Percentiles rank a stretch among this genome's conserved stretches.
Conservation (phyloP, 2,797 vertebrate genomes). For the Melanotaenia maccullochi region DNA sequence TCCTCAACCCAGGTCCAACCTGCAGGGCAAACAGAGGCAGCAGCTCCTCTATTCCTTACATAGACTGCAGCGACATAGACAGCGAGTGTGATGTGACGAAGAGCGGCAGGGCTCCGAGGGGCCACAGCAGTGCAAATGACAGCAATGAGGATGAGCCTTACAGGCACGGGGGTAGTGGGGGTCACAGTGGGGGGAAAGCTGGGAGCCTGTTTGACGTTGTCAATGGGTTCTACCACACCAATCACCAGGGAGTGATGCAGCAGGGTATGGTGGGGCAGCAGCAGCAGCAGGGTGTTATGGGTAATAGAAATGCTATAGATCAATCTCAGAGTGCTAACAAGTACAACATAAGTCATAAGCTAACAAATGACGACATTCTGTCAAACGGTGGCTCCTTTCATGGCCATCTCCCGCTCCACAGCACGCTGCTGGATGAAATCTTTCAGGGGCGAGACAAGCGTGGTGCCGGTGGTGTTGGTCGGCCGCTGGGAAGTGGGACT, state of each 20-base stretch:
- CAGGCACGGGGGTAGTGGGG: slow-evolving; percentile 16
- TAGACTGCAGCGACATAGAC: slow-evolving; percentile 98
- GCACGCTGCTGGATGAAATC: slow-evolving; percentile 90
- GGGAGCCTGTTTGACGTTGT: slow-evolving; percentile 67
- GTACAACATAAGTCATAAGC: slow-evolving; percentile 81
- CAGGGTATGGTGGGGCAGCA: slow-evolving; percentile 50
- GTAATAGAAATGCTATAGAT: slow-evolving; percentile 68
- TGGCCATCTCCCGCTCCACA: slow-evolving; percentile 86
- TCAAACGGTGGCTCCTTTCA: slow-evolving; percentile 79
- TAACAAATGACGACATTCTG: slow-evolving; percentile 80
- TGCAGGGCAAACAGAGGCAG: slow-evolving; percentile 94
- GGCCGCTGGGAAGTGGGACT: slow-evolving; percentile 76
- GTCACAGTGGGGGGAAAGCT: slow-evolving; percentile 30
- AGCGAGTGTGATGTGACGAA: slow-evolving; percentile 91
- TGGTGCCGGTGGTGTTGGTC: slow-evolving; percentile 68
- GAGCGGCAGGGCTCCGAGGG: slow-evolving; percentile 79
- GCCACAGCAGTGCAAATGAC: slow-evolving; percentile 89
- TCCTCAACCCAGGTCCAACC: slow-evolving; percentile 97
- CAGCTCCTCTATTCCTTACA: slow-evolving; percentile 95
- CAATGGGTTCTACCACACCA: slow-evolving; percentile 84
- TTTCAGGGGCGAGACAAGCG: slow-evolving; percentile 81
- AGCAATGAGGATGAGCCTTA: slow-evolving; percentile 86
- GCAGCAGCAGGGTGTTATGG: slow-evolving; percentile 62
- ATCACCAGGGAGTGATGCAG: slow-evolving; percentile 74
- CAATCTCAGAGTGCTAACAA: slow-evolving; percentile 77